These are phyloP conservation scores for Oreohelix idahoensis DNA, from an alignment of 1,140 invertebrate genomes.

Conservation along the genomic window DNA sequence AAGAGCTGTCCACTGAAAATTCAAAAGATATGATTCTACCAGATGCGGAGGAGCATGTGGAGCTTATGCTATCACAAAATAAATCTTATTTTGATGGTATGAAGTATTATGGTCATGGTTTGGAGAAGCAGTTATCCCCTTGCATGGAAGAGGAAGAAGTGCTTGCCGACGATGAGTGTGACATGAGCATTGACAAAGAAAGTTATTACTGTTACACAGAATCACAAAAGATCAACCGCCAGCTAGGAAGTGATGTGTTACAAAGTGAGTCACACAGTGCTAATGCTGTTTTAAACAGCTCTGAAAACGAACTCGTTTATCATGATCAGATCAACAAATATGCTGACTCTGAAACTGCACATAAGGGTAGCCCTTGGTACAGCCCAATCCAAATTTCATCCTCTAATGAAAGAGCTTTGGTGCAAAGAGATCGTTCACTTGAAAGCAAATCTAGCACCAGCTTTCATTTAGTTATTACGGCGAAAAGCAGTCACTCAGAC, in stretches of 20 bases:
- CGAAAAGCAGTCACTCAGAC: slow-evolving; percentile 24
- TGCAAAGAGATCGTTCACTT: slow-evolving; percentile 3
- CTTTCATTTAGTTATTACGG: neutral
- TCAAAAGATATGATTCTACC: neutral
- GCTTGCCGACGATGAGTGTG: neutral
- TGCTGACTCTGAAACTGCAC: neutral
- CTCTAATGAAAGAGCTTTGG: too few species aligned
- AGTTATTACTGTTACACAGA: neutral
- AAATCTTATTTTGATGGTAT: neutral
- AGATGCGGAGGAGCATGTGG: neutral
- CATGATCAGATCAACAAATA: neutral
- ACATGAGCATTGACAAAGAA: neutral
- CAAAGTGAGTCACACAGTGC: neutral
- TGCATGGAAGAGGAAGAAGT: neutral
- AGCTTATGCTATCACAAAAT: neutral
- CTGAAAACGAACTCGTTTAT: neutral
- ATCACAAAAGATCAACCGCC: neutral
- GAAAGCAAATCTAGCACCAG: slow-evolving; percentile 24
- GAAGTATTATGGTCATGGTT: neutral
- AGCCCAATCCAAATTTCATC: neutral
- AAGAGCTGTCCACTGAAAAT: neutral
- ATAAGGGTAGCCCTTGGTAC: neutral
- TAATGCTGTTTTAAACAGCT: neutral
- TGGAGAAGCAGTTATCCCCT: neutral
- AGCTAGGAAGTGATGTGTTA: neutral